These are phyloP conservation scores for Heliconius cydno DNA, from an alignment of 2,888 invertebrate genomes.

Conservation along the genomic window DNA sequence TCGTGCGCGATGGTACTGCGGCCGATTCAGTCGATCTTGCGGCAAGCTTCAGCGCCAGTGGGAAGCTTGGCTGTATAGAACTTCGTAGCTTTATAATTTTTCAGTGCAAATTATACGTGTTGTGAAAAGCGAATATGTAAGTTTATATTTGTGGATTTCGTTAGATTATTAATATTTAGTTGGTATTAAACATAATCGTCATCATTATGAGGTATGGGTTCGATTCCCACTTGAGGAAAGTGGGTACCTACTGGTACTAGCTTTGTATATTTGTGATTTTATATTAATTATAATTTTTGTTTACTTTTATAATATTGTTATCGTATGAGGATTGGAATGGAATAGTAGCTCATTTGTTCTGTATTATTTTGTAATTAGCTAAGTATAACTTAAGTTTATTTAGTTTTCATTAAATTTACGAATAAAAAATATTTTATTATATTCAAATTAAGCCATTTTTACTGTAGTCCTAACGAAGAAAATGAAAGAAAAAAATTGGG, in stretches of 20 bases:
- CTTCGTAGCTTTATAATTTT: slow-evolving; percentile 14
- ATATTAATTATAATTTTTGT: background rate
- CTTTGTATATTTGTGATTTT: background rate
- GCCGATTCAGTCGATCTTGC: slow-evolving; percentile 73
- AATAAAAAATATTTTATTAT: background rate
- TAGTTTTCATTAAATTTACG: background rate
- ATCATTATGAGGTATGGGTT: background rate
- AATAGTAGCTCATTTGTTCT: background rate
- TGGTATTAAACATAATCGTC: background rate
- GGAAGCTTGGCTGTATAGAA: slow-evolving; percentile 38
- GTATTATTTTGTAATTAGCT: background rate
- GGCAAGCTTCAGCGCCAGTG: slow-evolving; percentile 66
- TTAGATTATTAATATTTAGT: background rate
- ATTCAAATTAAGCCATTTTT: background rate
- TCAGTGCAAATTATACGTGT: slow-evolving; percentile 31
- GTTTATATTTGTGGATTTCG: slow-evolving; percentile 30
- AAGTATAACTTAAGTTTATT: background rate
- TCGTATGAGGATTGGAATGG: background rate
- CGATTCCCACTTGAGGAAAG: background rate
- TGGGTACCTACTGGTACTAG: background rate
- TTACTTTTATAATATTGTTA: background rate
- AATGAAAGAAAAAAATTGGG: background rate
- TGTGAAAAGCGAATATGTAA: slow-evolving; percentile 45
- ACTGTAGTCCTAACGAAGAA: background rate
- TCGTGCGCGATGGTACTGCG: slow-evolving; percentile 73